phyloP scores from a whole-genome alignment of 1,140 invertebrate genomes.

The Rhysida immarginata region DNA sequence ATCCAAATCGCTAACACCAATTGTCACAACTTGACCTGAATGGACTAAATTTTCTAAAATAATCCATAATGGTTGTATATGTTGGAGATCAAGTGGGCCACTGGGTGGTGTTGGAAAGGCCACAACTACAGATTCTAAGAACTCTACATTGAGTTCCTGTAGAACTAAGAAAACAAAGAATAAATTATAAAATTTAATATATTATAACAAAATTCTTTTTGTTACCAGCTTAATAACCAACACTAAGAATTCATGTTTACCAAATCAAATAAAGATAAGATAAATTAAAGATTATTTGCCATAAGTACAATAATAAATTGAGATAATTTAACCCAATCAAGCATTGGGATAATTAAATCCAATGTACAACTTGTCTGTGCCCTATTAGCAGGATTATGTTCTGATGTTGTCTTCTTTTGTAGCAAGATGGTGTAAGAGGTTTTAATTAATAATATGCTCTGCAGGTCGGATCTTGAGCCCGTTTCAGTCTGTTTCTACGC shows the following conservation, averaged over 20 bases:
- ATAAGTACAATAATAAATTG: background rate
- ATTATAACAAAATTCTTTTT: too few species aligned
- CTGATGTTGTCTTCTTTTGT: too few species aligned
- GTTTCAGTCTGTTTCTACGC: too few species aligned
- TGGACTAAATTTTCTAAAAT: slow-evolving; percentile 51
- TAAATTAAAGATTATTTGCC: background rate
- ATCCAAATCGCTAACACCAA: slow-evolving; percentile 82
- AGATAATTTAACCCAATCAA: background rate
- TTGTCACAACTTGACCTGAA: slow-evolving; percentile 45
- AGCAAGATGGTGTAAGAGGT: too few species aligned
- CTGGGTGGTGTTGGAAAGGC: slow-evolving; percentile 43
- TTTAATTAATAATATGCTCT: too few species aligned
- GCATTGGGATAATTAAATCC: background rate
- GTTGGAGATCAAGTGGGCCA: slow-evolving; percentile 34
- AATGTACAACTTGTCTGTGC: too few species aligned
- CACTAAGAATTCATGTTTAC: too few species aligned
- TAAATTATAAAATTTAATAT: slow-evolving; percentile 6
- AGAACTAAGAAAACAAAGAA: slow-evolving; percentile 40
- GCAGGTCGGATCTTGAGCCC: too few species aligned
- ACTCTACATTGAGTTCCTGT: slow-evolving; percentile 41
- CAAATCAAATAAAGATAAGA: too few species aligned
- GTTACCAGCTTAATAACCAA: too few species aligned
- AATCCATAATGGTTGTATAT: slow-evolving; percentile 53
- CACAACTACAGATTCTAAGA: slow-evolving; percentile 57
- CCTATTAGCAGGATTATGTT: too few species aligned